A percentile compares a stretch with the other conserved stretches of the same genome.
Evolutionary conservation across 2,113 vertebrate genomes (phyloP).

Genomic region (Naja naja): DNA sequence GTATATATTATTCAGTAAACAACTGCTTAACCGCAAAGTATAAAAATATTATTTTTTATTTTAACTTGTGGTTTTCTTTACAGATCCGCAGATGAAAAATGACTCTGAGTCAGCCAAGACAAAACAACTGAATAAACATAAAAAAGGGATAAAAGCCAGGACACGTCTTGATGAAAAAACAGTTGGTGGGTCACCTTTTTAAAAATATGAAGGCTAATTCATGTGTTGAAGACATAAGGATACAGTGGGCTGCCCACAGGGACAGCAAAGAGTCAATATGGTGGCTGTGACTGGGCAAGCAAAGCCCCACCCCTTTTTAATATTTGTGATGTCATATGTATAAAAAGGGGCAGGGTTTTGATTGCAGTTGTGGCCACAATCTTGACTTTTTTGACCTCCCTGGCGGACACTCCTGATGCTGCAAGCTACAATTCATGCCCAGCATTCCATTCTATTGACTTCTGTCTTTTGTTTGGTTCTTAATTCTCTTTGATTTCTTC

Average conservation of each 20-base stretch:
- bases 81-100: conserved; percentile 36
- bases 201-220: neutral
- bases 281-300: neutral
- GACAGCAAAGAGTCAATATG: neutral
- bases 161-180: conserved; percentile 12
- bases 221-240: neutral
- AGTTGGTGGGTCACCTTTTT: neutral
- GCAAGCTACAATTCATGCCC: neutral
- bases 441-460: neutral
- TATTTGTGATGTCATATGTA: neutral
- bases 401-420: neutral
- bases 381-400: neutral
- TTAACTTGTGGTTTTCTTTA: neutral
- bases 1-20: neutral
- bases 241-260: neutral
- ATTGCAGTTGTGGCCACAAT: neutral
- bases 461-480: neutral
- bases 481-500: neutral
- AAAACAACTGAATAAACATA: accelerated
- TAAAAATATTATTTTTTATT: neutral
- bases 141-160: neutral
- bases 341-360: neutral
- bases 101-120: neutral
- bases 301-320: neutral
- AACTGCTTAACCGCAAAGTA: neutral